Evolutionary conservation across 2,888 invertebrate genomes (phyloP).

Genomic region (Nomada ferruginata): DNA sequence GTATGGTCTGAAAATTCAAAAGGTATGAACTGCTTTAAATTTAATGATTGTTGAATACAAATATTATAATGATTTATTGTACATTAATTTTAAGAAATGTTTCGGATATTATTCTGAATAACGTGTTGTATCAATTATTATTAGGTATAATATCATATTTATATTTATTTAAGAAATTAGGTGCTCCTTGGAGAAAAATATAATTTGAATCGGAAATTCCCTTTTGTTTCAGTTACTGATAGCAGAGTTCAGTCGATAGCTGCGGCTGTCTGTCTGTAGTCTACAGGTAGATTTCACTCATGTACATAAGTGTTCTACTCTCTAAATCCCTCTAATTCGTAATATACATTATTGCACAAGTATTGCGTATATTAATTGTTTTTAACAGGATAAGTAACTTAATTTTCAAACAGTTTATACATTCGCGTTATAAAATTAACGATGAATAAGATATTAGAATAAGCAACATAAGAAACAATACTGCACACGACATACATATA

Average conservation of each 20-base stretch:
- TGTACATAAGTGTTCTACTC: too few species aligned
- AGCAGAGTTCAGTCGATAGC: too few species aligned
- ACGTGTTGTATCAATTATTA: neutral
- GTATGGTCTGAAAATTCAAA: conserved; percentile 68
- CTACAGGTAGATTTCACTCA: too few species aligned
- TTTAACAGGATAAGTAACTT: neutral
- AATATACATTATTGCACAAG: neutral
- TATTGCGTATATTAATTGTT: neutral
- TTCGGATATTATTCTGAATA: neutral
- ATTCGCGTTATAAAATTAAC: neutral
- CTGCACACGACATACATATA: neutral
- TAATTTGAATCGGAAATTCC: too few species aligned
- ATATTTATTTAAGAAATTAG: too few species aligned
- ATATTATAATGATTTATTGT: neutral
- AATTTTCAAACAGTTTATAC: neutral
- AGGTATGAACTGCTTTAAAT: neutral
- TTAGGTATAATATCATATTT: neutral
- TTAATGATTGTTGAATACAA: neutral
- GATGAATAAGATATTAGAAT: neutral
- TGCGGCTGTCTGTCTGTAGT: too few species aligned
- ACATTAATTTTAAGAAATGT: too few species aligned
- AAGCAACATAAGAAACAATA: neutral
- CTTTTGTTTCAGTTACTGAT: too few species aligned
- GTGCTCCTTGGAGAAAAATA: too few species aligned
- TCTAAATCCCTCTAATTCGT: too few species aligned